These are phyloP conservation scores for Ptyas mucosa DNA, from an alignment of 2,113 vertebrate genomes.

Conservation along the genomic window DNA sequence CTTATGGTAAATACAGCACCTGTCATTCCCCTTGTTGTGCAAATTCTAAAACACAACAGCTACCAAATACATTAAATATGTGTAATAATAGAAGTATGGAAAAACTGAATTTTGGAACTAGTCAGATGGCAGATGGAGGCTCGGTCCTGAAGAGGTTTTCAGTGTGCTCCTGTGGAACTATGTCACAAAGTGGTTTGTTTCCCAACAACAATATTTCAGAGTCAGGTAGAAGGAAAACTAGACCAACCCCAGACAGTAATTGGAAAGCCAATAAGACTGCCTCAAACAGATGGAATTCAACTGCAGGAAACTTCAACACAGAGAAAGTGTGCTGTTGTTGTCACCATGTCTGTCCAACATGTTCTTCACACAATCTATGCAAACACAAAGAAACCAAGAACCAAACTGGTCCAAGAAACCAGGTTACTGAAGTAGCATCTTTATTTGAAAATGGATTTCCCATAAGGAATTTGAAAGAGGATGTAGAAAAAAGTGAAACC, in stretches of 20 bases:
- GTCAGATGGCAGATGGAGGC: neutral
- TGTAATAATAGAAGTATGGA: neutral
- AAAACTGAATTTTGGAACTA: neutral
- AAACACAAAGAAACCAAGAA: neutral
- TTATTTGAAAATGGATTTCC: conserved; percentile 15
- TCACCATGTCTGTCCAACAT: neutral
- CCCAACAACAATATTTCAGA: conserved; percentile 5
- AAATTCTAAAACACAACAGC: neutral
- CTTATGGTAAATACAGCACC: neutral
- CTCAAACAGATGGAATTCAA: neutral
- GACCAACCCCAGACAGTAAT: neutral
- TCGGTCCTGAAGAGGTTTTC: conserved; percentile 1
- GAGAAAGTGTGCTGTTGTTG: neutral
- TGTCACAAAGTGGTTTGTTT: conserved; percentile 11
- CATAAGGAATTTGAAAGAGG: neutral
- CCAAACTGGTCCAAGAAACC: neutral
- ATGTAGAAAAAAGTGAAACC: neutral
- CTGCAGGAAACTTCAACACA: neutral
- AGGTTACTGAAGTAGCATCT: neutral
- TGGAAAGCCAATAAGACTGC: neutral
- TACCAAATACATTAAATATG: neutral
- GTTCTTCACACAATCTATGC: neutral
- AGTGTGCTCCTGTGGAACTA: conserved; percentile 19
- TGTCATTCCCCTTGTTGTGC: neutral
- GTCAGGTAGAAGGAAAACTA: neutral